These are phyloP conservation scores for Crenichthys baileyi DNA, from an alignment of 2,797 vertebrate genomes.

Conservation along the genomic window DNA sequence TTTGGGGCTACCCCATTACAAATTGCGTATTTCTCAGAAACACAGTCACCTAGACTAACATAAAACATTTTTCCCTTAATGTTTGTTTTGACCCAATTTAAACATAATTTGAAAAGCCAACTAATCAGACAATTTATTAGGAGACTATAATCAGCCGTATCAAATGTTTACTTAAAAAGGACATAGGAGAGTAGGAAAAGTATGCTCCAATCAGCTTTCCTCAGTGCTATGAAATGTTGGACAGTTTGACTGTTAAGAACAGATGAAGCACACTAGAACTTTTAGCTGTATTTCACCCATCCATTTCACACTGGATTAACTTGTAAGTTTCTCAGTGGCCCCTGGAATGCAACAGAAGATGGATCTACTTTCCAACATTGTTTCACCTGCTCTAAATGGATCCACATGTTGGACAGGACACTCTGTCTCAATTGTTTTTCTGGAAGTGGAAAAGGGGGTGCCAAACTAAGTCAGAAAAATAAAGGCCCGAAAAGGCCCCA, in stretches of 20 bases:
- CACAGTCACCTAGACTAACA: too few species aligned
- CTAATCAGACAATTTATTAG: too few species aligned
- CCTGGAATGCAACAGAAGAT: constrained; percentile 83
- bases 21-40: too few species aligned
- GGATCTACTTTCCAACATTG: constrained; percentile 87
- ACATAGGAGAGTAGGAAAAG: too few species aligned
- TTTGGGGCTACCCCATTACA: too few species aligned
- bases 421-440: constrained; percentile 56
- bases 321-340: constrained; percentile 74
- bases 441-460: constrained; percentile 85
- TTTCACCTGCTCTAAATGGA: constrained; percentile 88
- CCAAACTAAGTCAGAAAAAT: constrained; percentile 56
- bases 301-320: constrained; percentile 69
- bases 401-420: constrained; percentile 79
- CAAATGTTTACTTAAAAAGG: too few species aligned
- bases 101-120: too few species aligned
- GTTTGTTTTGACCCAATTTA: too few species aligned
- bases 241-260: constrained; percentile 19
- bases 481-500: constrained; percentile 51
- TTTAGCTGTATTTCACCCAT: constrained; percentile 47
- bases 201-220: constrained; percentile 39
- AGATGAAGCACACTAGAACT: constrained; percentile 41
- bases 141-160: too few species aligned
- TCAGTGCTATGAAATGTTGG: constrained; percentile 51
- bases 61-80: too few species aligned